These are phyloP conservation scores for Philopedon plagiatum DNA, from an alignment of 2,888 invertebrate genomes.

Conservation along the genomic window DNA sequence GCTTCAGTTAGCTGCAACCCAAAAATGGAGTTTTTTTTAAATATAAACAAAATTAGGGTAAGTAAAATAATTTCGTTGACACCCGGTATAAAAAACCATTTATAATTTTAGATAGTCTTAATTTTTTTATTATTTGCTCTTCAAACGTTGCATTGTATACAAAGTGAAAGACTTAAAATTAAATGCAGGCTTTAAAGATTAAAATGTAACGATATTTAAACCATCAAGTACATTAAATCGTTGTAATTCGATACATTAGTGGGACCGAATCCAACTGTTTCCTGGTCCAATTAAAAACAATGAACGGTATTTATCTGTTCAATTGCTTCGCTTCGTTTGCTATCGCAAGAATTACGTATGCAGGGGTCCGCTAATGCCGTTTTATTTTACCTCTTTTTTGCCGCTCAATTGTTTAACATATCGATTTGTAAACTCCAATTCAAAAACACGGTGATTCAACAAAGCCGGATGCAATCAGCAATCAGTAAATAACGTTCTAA, in stretches of 20 bases:
- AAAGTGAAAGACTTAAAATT: not conserved
- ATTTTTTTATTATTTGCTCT: no score
- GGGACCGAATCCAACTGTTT: slow-evolving; percentile 41
- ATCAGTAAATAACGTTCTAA: no score
- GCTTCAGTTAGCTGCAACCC: no score
- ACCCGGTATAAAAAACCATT: no score
- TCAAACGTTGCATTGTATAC: no score
- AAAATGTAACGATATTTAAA: slow-evolving; percentile 28
- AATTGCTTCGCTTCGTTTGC: slow-evolving; percentile 42
- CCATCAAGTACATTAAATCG: slow-evolving; percentile 39
- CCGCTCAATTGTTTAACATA: slow-evolving; percentile 30
- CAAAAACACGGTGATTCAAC: not conserved
- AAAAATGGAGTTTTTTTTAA: no score
- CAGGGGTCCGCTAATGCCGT: slow-evolving; percentile 26
- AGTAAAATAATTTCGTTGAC: no score
- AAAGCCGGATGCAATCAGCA: not conserved
- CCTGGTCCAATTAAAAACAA: slow-evolving; percentile 51
- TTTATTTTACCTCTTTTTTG: slow-evolving; percentile 40
- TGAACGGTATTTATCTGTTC: slow-evolving; percentile 49
- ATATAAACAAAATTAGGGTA: no score
- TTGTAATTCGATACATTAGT: slow-evolving; percentile 42
- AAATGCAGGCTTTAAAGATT: not conserved
- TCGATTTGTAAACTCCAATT: slow-evolving; percentile 4
- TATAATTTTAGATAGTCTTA: no score
- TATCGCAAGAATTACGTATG: slow-evolving; percentile 36